Conservation (phyloP, 2,797 vertebrate species). For the Lacerta agilis region DNA sequence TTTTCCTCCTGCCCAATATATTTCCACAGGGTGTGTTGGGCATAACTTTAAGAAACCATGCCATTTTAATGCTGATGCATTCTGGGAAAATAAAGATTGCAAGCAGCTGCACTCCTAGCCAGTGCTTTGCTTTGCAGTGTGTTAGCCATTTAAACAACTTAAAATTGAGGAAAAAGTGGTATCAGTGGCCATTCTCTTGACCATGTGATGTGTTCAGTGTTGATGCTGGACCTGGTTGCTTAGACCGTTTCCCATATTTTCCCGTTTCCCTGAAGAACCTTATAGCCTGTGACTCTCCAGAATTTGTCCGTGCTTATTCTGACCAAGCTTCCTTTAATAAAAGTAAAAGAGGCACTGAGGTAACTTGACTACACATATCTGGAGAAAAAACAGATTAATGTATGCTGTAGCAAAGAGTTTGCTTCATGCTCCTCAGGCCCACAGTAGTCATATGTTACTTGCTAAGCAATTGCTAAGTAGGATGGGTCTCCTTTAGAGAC, state of each 20-base stretch:
- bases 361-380: neutral
- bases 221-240: neutral
- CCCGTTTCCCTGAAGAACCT: neutral
- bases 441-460: constrained; percentile 51
- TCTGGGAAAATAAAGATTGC: too few species aligned
- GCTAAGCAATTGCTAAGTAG: constrained; percentile 59
- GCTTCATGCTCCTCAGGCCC: constrained; percentile 29
- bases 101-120: too few species aligned
- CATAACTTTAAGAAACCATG: too few species aligned
- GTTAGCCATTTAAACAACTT: too few species aligned
- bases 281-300: constrained; percentile 33
- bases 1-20: too few species aligned
- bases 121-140: too few species aligned
- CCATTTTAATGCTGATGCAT: too few species aligned
- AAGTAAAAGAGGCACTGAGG: neutral
- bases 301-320: constrained; percentile 48
- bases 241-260: neutral
- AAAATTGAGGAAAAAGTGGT: too few species aligned
- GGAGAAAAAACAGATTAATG: neutral
- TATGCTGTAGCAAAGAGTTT: neutral
- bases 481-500: constrained; percentile 52
- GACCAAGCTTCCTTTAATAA: constrained; percentile 49
- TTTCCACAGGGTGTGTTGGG: too few species aligned
- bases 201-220: neutral
- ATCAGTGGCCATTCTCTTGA: neutral